Evolutionary conservation across 2,888 invertebrate species (phyloP), one percentile per base, ranked within the genome.

Genomic region (Alentia gelatinosa): DNA sequence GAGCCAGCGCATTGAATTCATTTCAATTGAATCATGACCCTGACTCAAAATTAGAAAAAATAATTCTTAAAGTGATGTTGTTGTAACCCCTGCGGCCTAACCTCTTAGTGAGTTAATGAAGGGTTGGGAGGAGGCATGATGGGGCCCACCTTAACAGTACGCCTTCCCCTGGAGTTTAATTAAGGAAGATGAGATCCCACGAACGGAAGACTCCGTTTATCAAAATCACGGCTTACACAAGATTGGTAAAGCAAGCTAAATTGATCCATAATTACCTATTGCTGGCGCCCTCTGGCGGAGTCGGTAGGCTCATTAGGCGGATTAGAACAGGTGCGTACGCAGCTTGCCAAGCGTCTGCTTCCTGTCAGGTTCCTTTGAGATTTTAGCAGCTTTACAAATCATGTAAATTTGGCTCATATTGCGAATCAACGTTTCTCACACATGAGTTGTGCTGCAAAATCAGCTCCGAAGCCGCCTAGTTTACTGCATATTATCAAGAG

Each of bases 81-180:
- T n/a, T n/a, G n/a, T n/a, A n/a, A n/a, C n/a, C n/a, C n/a, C n/a
- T n/a, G n/a, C n/a, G n/a, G n/a, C n/a, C n/a, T n/a, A n/a, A n/a
- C n/a, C n/a, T n/a, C n/a, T n/a, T n/a, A n/a, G n/a, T n/a, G n/a
- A n/a, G n/a, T n/a, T n/a, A n/a, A n/a, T n/a, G n/a, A n/a, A n/a
- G n/a, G n/a, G n/a, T n/a, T n/a, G n/a, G n/a, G n/a, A n/a, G n/a
- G n/a, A n/a, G n/a, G n/a, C n/a, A n/a, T n/a, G n/a, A n/a, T n/a
- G n/a, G n/a, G n/a, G n/a, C n/a, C 68, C 68, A 68, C 68, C 68
- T 68, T 26, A 68, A 68, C 68, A 68, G 30, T 68, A 68, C n/a
- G 30, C 26, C 12, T 3, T 56, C 56, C 56, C 56, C 23, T 56
- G 56, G n/a, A n/a, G n/a, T n/a, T n/a, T n/a, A n/a, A n/a, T n/a